Evolutionary conservation across 30 jellyfish, hydroid and myxozoan genomes (phyloP).

Genomic region (Morbakka virulenta): DNA sequence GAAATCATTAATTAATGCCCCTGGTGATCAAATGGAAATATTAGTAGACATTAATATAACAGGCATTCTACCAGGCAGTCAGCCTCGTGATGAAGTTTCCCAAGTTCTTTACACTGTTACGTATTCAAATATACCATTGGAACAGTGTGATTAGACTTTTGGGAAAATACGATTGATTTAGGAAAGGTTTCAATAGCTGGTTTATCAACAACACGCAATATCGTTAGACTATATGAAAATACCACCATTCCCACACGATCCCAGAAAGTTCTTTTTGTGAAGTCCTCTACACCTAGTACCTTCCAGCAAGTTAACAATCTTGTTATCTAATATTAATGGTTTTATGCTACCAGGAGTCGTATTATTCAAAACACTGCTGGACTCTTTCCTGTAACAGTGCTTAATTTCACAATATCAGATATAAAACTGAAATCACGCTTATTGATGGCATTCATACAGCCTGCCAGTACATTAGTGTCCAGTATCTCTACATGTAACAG

Average conservation of each 20-base stretch:
- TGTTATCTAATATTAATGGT: conserved; percentile 8
- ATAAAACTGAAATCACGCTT: conserved; percentile 6
- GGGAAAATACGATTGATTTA: conserved; percentile 1
- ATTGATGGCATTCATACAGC: conserved; percentile 33
- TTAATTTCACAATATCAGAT: conserved; percentile 32
- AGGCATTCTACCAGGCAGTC: conserved; percentile 16
- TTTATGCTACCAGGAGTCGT: conserved; percentile 30
- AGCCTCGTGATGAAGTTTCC: conserved; percentile 13
- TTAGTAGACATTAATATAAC: not conserved
- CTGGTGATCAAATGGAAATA: not conserved
- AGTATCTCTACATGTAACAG: not conserved
- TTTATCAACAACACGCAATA: conserved; percentile 5
- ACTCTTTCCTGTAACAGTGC: conserved; percentile 7
- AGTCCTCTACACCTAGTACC: conserved; percentile 19
- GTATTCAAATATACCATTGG: conserved; percentile 23
- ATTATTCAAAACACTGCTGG: conserved; percentile 47
- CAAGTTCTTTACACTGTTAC: conserved; percentile 17
- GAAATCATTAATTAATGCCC: not conserved
- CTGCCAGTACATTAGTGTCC: conserved; percentile 12
- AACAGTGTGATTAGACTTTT: conserved; percentile 6
- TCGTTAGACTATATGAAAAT: conserved; percentile 11
- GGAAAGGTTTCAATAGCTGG: conserved; percentile 29
- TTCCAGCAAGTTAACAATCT: conserved; percentile 10
- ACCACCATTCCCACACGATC: conserved; percentile 44
- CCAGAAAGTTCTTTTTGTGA: conserved; percentile 29